These are phyloP conservation scores for Asarcornis scutulata DNA, from an alignment of 2,113 vertebrate species.

Conservation along the genomic window DNA sequence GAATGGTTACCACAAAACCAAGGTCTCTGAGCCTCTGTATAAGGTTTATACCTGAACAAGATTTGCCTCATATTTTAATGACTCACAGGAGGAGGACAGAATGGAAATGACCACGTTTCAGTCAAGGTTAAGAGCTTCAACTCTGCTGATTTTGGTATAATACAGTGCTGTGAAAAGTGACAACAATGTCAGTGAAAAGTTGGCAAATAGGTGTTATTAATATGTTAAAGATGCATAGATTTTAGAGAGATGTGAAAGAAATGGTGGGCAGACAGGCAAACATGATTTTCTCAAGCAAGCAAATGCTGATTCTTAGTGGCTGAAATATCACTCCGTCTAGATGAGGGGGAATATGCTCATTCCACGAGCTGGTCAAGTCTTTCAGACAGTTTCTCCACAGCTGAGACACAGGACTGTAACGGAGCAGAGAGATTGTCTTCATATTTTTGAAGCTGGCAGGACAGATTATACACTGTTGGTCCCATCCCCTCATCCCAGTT, in stretches of 20 bases:
- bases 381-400: too few relatives aligned
- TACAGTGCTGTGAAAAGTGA: not conserved
- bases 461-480: too few relatives aligned
- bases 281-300: not conserved
- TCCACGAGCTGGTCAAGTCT: too few relatives aligned
- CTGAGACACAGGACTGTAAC: too few relatives aligned
- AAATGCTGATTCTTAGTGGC: too few relatives aligned
- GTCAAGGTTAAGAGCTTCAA: not conserved
- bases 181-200: not conserved
- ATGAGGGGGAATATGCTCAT: too few relatives aligned
- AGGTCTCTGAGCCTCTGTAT: not conserved
- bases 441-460: too few relatives aligned
- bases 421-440: too few relatives aligned
- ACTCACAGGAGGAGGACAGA: not conserved
- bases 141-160: not conserved
- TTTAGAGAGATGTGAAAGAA: not conserved
- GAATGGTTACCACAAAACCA: not conserved
- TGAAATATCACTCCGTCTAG: too few relatives aligned
- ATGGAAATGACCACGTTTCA: not conserved
- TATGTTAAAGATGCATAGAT: not conserved
- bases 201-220: rapidly evolving
- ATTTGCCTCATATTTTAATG: not conserved
- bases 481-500: too few relatives aligned
- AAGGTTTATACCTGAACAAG: not conserved
- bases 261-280: rapidly evolving